A percentile compares a stretch with the other conserved stretches of the same genome.
Conservation (phyloP, 23 tunicate species). For the Ciona savignyi region DNA sequence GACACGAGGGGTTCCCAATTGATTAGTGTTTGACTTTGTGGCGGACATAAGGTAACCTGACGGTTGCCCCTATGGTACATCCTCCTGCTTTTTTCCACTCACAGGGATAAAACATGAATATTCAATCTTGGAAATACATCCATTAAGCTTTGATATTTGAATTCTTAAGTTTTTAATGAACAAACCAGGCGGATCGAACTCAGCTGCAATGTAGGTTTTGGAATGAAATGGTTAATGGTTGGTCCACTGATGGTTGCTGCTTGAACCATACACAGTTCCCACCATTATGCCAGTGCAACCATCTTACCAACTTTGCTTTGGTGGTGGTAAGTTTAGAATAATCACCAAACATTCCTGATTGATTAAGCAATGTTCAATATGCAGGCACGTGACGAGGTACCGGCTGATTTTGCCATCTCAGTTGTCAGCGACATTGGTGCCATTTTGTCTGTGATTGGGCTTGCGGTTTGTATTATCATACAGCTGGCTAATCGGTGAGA, state of each 20-base stretch:
- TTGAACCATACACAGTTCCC: conserved; percentile 24
- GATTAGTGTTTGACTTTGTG: too few relatives aligned
- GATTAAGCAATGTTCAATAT: background rate
- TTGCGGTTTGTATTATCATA: conserved; percentile 18
- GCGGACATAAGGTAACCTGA: too few relatives aligned
- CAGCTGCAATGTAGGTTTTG: conserved; percentile 29
- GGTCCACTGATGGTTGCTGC: conserved; percentile 48
- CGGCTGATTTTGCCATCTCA: conserved; percentile 29
- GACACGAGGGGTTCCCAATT: too few relatives aligned
- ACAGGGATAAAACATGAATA: too few relatives aligned
- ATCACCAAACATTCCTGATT: too few relatives aligned
- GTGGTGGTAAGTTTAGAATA: conserved; percentile 22
- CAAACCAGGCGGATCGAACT: conserved; percentile 10
- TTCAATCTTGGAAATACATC: too few relatives aligned
- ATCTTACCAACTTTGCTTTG: conserved; percentile 55
- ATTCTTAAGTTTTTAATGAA: background rate
- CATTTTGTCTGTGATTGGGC: conserved; percentile 27
- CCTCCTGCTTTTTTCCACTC: too few relatives aligned
- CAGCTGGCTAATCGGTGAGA: conserved; percentile 16
- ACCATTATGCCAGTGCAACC: conserved; percentile 57
- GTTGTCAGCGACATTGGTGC: conserved; percentile 44
- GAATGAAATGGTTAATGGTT: conserved; percentile 18
- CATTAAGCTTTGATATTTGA: too few relatives aligned
- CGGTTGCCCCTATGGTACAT: too few relatives aligned
- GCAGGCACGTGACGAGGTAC: conserved; percentile 33